Evolutionary conservation across 2,113 vertebrate species (phyloP), one percentile per base, ranked within the genome.

Genomic region (Vimba vimba): DNA sequence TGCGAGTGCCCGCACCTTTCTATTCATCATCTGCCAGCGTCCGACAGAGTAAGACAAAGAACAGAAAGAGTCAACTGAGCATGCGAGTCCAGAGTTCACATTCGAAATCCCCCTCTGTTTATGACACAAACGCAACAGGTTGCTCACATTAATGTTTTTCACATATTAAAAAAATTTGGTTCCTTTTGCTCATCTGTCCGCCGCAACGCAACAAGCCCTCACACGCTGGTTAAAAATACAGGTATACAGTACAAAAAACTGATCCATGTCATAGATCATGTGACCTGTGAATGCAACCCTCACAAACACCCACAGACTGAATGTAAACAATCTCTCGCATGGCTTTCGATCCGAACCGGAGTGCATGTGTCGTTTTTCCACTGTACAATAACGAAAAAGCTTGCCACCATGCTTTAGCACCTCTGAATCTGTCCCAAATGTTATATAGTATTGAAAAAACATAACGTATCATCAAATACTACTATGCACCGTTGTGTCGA

Each of bases 151-250:
- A 92, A 11, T 33, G 19, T 77, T 21, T 89, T 91, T 83, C 84
- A 84, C 87, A 90, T 91, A 92, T 91, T 30, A 91, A 93, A 88
- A 59, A 83, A 50, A 60, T 88, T 90, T 78, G 86, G 62, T 92
- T 91, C 88, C 85, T 87, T 82, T 84, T 87, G 47, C 82, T 62
- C 50, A 47, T 84, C 85, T 30, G 9, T 45, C 50, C 23, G 82
- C 83, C 89, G 83, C 47, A 82, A 69, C 90, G 86, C 75, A 89
- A 84, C 82, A 79, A 91, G 87, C 89, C 90, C 90, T 93, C 81
- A 39, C 89, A 91, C 87, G 88, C 90, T 87, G 89, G 88, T 92
- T 94, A 94, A 92, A 91, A 93, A 91, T 90, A 92, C 92, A 94
- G 91, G 89, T 92, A 57, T 94, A 94, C 92, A 94, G 93, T 93